Conservation (phyloP, 2,888 invertebrate species). For the Bombylius discolor region DNA sequence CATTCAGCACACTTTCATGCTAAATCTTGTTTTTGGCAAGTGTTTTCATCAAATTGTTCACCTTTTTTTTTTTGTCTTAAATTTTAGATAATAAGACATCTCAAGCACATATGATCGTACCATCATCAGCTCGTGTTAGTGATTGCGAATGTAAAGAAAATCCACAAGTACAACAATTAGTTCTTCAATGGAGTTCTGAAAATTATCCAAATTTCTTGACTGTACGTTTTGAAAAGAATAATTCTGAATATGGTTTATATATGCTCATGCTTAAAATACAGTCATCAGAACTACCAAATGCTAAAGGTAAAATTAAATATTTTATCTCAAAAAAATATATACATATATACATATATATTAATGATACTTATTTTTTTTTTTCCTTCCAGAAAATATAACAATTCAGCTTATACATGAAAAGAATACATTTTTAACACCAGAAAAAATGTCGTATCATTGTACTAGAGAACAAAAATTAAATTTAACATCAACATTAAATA, state of each 20-base stretch:
- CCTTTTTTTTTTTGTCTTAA: conserved; percentile 2
- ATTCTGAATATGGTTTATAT: conserved; percentile 26
- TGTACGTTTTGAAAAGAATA: conserved; percentile 37
- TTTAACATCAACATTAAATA: conserved; percentile 34
- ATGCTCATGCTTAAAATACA: conserved; percentile 13
- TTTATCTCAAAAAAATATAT: not conserved
- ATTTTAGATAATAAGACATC: conserved; percentile 26
- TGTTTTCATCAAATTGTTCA: not conserved
- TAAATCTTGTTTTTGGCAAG: no score
- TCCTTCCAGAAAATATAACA: not conserved
- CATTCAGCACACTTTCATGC: no score
- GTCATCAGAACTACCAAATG: conserved; percentile 27
- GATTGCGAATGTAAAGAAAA: conserved; percentile 34
- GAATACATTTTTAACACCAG: conserved; percentile 45
- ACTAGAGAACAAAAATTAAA: conserved; percentile 44
- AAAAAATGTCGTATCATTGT: conserved; percentile 63
- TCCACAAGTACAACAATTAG: conserved; percentile 35
- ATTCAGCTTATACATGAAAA: not conserved
- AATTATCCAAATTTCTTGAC: conserved; percentile 23
- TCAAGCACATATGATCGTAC: conserved; percentile 34
- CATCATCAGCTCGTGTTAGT: conserved; percentile 31
- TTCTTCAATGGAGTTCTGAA: conserved; percentile 22
- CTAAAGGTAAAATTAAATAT: conserved; percentile 21
- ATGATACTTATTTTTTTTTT: not conserved
- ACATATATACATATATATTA: no score